These are phyloP conservation scores for Liodrosophila aerea DNA, from an alignment of 2,888 invertebrate genomes.

Conservation along the genomic window DNA sequence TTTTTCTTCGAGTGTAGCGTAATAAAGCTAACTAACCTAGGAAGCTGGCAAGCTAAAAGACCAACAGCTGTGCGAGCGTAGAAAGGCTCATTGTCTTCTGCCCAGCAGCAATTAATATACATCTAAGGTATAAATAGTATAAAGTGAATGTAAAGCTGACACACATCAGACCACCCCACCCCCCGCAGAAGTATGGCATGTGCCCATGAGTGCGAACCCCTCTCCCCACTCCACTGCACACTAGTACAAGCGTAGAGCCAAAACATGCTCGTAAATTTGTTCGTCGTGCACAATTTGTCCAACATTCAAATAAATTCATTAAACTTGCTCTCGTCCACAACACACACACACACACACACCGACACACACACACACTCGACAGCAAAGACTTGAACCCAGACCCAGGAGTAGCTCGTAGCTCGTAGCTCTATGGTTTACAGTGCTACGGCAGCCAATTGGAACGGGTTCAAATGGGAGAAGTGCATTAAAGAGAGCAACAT, in stretches of 20 bases:
- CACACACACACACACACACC: constrained; percentile 15
- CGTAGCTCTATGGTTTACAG: constrained; percentile 37
- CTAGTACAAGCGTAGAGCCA: constrained; percentile 30
- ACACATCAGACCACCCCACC: constrained; percentile 51
- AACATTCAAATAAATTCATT: constrained; percentile 79
- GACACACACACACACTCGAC: constrained; percentile 20
- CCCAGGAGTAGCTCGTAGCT: neutral
- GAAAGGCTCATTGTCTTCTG: constrained; percentile 42
- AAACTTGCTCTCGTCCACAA: constrained; percentile 59
- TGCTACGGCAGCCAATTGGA: constrained; percentile 45
- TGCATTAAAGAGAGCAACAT: constrained; percentile 37
- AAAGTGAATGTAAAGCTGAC: constrained; percentile 75
- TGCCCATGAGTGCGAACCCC: constrained; percentile 25
- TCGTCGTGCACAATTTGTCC: constrained; percentile 78
- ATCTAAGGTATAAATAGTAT: constrained; percentile 63
- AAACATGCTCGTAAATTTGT: constrained; percentile 70
- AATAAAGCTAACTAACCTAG: neutral
- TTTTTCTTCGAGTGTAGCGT: neutral
- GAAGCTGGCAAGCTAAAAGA: constrained; percentile 17
- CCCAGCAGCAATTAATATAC: constrained; percentile 63
- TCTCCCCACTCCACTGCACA: neutral
- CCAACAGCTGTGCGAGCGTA: constrained; percentile 40
- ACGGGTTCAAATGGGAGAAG: constrained; percentile 31
- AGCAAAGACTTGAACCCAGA: constrained; percentile 50
- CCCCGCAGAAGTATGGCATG: constrained; percentile 31